Evolutionary conservation across 37 sponge, comb jelly and placozoan species (phyloP), one percentile per base, ranked within the genome.

Genomic region (Aphrocallistes beatrix): DNA sequence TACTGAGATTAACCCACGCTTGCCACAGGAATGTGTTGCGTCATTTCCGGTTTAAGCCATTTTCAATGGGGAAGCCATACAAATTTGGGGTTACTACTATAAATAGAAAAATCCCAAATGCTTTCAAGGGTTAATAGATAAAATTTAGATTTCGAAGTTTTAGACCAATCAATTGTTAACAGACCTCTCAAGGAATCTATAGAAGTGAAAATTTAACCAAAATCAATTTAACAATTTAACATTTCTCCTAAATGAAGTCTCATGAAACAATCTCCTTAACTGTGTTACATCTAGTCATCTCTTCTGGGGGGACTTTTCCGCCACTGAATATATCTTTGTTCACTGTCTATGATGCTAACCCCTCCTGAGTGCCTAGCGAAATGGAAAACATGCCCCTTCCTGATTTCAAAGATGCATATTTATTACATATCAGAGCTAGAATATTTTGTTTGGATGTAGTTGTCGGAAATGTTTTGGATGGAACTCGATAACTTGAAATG

Each of bases 211-310:
- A 47, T 60, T 60, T 1, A 19, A 6, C 75, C 10, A 60, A 8
- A 60, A 60, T 60, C 75, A 30, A 30, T n/a, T n/a, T n/a, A 60
- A 19, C 10, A 60, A 19, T 32, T 60, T 32, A 60, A 60, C 34
- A 60, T 60, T 60, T 60, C 10, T 60, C 32, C 75, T 60, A 28
- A 60, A 60, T 60, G 34, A 60, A 60, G 75, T 30, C 75, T 60
- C 75, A 60, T 60, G 75, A 19, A 60, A 60, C 75, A 25, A 60
- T 60, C 1, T 60, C 75, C 75, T 19, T 60, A 60, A 60, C 75
- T 60, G 10, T 60, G 45, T 42, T 42, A 25, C 34, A 60, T 32
- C 21, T 60, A 19, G 28, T 13, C n/a, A n/a, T n/a, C n/a, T n/a
- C n/a, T n/a, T n/a, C n/a, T n/a, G n/a, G n/a, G n/a, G n/a, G n/a